A percentile compares a stretch with the other conserved stretches of the same genome.
phyloP scores from a whole-genome alignment of 1,140 invertebrate genomes.

The Tenebrio molitor region DNA sequence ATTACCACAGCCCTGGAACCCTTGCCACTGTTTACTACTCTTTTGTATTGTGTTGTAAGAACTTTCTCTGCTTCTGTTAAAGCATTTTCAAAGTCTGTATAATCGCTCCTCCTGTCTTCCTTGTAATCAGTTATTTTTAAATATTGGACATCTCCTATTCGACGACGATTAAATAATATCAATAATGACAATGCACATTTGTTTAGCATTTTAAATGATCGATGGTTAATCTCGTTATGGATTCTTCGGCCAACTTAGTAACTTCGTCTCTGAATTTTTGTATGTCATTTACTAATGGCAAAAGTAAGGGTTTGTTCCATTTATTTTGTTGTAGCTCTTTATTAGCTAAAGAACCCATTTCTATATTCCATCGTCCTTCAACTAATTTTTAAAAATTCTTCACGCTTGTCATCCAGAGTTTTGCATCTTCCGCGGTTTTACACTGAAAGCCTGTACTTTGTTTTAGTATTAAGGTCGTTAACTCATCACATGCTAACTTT shows the following conservation, averaged over 20 bases:
- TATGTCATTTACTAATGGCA: slow-evolving; percentile 54
- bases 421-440: background rate
- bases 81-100: slow-evolving; percentile 53
- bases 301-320: slow-evolving; percentile 54
- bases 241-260: slow-evolving; percentile 32
- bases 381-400: slow-evolving; percentile 28
- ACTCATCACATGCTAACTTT: slow-evolving; percentile 39
- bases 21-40: slow-evolving; percentile 53
- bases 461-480: slow-evolving; percentile 30
- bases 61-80: slow-evolving; percentile 48
- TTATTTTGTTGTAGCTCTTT: slow-evolving; percentile 54
- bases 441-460: slow-evolving; percentile 30
- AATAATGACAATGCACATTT: slow-evolving; percentile 48
- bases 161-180: slow-evolving; percentile 55
- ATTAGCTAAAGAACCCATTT: slow-evolving; percentile 52
- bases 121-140: slow-evolving; percentile 55
- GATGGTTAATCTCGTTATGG: slow-evolving; percentile 1
- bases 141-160: slow-evolving; percentile 56
- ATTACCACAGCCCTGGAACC: slow-evolving; percentile 50
- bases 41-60: slow-evolving; percentile 49
- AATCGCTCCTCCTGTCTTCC: slow-evolving; percentile 45
- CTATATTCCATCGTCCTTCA: slow-evolving; percentile 42
- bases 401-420: slow-evolving; percentile 1
- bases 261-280: slow-evolving; percentile 37
- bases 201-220: slow-evolving; percentile 37